Evolutionary conservation across 1,140 invertebrate genomes (phyloP), one percentile per base, ranked within the genome.

Genomic region (Drosophila repletoides): DNA sequence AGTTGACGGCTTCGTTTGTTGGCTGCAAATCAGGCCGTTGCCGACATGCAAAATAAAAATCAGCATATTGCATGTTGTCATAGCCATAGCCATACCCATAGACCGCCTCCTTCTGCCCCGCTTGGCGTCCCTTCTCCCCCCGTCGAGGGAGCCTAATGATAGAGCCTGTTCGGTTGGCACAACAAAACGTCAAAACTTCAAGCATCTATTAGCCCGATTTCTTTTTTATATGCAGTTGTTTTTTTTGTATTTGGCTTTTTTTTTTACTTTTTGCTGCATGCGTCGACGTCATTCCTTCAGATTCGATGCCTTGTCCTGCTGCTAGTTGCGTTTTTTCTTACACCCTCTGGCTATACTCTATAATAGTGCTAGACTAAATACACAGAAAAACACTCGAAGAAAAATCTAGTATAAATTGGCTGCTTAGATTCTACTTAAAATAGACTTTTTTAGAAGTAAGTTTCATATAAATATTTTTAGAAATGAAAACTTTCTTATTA

Each of bases 1-100:
- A 76, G 71, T 77, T 86, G 74, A 75, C 67, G 75, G 80, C 75
- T 79, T 76, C 72, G 75, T 86, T 80, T 80, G 80, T 65, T n/a
- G 75, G 80, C 72, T 63, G 61, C 68, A 72, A 53, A 51, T 41
- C 48, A 61, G 21, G 51, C 49, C 56, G 60, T 41, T 49, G 31
- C 36, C 29, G 63, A 86, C 80, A 84, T 84, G 80, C 80, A 86
- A 84, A 84, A 86, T 75, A 63, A 51, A 86, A 86, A 86, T 86
- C 80, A 86, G 75, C 80, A 86, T 86, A 86, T 86, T 86, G 80
- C 80, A 86, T 86, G 80, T 86, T 75, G 66, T 75, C 74, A 59
- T 71, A 56, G 43, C 28, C 48, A 72, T 52, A 49, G 26, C 38
- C 19, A 14, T 48, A 28, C 14, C 29, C 38, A 40, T 33, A 19